These are phyloP conservation scores for Halcyon chelicuti DNA, from an alignment of 2,797 vertebrate species.

Conservation along the genomic window DNA sequence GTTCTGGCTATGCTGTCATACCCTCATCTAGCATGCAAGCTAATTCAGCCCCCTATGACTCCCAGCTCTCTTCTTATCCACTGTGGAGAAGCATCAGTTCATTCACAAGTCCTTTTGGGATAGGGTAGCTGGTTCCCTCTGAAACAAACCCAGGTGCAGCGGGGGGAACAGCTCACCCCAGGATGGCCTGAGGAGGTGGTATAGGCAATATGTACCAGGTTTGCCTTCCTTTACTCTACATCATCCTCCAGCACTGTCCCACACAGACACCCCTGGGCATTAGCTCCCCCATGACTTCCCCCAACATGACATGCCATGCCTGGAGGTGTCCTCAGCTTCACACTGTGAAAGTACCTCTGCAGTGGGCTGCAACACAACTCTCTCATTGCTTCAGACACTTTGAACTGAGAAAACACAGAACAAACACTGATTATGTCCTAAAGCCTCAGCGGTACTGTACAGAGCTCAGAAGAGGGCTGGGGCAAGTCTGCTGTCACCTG, in stretches of 20 bases:
- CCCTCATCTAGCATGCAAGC: not conserved
- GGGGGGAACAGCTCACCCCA: not conserved
- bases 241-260: not conserved
- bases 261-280: not conserved
- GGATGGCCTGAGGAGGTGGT: not conserved
- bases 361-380: accelerated
- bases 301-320: accelerated
- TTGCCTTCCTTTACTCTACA: not conserved
- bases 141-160: not conserved
- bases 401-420: not conserved
- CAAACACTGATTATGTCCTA: not conserved
- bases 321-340: not conserved
- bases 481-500: not conserved
- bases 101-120: not conserved
- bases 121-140: not conserved
- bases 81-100: not conserved
- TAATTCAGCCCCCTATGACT: not conserved
- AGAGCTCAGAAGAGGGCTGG: not conserved
- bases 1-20: not conserved
- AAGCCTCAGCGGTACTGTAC: not conserved
- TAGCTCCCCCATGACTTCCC: not conserved
- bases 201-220: not conserved
- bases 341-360: not conserved
- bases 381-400: not conserved
- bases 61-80: not conserved